These are phyloP conservation scores for Papilio elwesi DNA, from an alignment of 2,888 invertebrate species.

Conservation along the genomic window DNA sequence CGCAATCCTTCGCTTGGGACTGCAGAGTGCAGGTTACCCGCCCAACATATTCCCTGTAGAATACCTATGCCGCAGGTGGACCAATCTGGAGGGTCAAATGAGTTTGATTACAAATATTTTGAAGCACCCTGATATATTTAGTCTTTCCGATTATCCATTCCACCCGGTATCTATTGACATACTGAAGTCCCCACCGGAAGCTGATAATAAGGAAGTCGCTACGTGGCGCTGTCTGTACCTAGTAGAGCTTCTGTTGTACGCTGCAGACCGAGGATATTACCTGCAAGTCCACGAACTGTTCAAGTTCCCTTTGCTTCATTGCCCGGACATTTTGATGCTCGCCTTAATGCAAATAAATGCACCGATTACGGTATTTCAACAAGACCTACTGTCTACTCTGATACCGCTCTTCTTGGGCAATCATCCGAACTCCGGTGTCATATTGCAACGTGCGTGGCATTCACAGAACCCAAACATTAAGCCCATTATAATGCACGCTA, in stretches of 20 bases:
- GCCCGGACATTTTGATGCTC: constrained; percentile 96
- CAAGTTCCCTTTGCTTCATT: constrained; percentile 95
- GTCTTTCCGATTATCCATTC: constrained; percentile 96
- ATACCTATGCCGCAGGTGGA: constrained; percentile 95
- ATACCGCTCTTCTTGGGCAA: constrained; percentile 97
- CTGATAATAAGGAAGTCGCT: constrained; percentile 95
- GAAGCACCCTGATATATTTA: constrained; percentile 96
- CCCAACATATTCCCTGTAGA: constrained; percentile 93
- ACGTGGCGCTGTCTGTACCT: constrained; percentile 97
- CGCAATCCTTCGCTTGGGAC: constrained; percentile 91
- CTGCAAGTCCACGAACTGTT: constrained; percentile 93
- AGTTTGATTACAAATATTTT: constrained; percentile 94
- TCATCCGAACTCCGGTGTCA: constrained; percentile 97
- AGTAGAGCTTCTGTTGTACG: constrained; percentile 92
- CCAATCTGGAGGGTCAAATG: constrained; percentile 96
- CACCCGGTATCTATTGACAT: constrained; percentile 94
- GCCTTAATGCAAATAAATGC: constrained; percentile 94
- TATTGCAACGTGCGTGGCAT: constrained; percentile 98
- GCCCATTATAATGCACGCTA: constrained; percentile 95
- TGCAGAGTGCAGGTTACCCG: constrained; percentile 89
- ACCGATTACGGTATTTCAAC: constrained; percentile 90
- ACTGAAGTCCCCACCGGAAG: constrained; percentile 96
- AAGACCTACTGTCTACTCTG: constrained; percentile 93
- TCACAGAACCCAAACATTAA: constrained; percentile 89
- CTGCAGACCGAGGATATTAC: constrained; percentile 94